Conservation (phyloP, 1,140 invertebrate species). For the Hylyphantes graminicola region DNA sequence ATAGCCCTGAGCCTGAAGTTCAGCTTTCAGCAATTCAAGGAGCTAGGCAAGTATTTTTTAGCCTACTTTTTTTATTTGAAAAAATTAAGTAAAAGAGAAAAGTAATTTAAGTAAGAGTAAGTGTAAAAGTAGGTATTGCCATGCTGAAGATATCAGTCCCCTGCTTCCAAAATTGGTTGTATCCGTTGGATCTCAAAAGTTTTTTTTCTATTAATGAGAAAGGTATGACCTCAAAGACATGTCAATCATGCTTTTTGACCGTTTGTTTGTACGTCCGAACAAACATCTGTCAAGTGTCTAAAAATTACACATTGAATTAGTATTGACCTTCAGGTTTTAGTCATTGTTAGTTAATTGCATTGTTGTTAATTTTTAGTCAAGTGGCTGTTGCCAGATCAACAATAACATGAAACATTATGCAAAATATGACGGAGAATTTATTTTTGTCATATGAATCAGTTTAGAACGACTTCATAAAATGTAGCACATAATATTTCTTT, state of each 20-base stretch:
- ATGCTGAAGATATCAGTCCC: neutral
- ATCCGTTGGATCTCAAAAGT: neutral
- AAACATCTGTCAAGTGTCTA: no score
- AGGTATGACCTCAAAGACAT: neutral
- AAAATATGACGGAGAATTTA: no score
- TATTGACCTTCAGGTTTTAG: no score
- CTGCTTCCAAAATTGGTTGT: neutral
- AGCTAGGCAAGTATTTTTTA: constrained; percentile 67
- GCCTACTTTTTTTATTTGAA: neutral
- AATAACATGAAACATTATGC: no score
- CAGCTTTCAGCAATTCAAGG: constrained; percentile 79
- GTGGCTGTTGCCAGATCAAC: no score
- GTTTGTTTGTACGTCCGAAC: neutral
- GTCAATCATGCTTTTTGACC: neutral
- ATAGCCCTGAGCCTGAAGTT: constrained; percentile 73
- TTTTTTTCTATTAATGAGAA: neutral
- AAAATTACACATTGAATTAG: neutral
- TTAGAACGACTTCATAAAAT: no score
- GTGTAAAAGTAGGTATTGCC: neutral
- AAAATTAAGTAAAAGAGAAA: no score
- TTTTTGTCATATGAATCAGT: no score
- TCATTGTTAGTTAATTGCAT: no score
- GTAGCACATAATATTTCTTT: no score
- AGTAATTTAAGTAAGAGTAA: no score
- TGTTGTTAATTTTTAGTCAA: no score